A percentile compares a stretch with the other conserved stretches of the same genome.
phyloP scores from a whole-genome alignment of 2,888 invertebrate species.

The Pristionchus mayeri region DNA sequence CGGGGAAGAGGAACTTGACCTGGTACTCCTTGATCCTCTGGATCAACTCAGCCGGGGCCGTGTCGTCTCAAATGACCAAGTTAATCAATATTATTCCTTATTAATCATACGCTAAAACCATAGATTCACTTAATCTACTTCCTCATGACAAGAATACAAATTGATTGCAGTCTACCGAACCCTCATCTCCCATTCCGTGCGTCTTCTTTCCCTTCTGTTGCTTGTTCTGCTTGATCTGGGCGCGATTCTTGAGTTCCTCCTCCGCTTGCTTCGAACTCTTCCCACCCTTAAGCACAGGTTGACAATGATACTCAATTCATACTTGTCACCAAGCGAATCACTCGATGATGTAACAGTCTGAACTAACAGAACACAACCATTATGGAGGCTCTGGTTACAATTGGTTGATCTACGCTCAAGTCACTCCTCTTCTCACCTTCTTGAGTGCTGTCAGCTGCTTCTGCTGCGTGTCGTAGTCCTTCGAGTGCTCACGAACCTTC shows the following conservation, averaged over 20 bases:
- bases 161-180: constrained; percentile 41
- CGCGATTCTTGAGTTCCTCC: constrained; percentile 63
- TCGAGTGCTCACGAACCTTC: constrained; percentile 93
- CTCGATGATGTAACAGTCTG: too few relatives aligned
- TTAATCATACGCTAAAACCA: too few relatives aligned
- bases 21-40: constrained; percentile 91
- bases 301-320: neutral
- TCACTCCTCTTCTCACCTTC: constrained; percentile 81
- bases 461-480: constrained; percentile 98
- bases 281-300: constrained; percentile 80
- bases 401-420: neutral
- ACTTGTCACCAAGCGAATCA: too few relatives aligned
- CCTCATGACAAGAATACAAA: neutral
- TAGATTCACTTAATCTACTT: too few relatives aligned
- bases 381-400: too few relatives aligned
- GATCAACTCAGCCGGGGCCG: constrained; percentile 87
- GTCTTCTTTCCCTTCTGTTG: constrained; percentile 61
- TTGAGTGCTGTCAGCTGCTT: constrained; percentile 95
- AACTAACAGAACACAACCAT: too few relatives aligned
- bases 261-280: constrained; percentile 93
- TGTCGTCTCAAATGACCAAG: constrained; percentile 80
- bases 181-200: constrained; percentile 63
- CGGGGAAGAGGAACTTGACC: constrained; percentile 97
- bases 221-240: constrained; percentile 59
- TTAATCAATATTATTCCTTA: too few relatives aligned